Percentiles rank a stretch among this genome's conserved stretches.
Evolutionary conservation across 2,888 invertebrate species (phyloP).

Genomic region (Prosopocoilus inquinatus): DNA sequence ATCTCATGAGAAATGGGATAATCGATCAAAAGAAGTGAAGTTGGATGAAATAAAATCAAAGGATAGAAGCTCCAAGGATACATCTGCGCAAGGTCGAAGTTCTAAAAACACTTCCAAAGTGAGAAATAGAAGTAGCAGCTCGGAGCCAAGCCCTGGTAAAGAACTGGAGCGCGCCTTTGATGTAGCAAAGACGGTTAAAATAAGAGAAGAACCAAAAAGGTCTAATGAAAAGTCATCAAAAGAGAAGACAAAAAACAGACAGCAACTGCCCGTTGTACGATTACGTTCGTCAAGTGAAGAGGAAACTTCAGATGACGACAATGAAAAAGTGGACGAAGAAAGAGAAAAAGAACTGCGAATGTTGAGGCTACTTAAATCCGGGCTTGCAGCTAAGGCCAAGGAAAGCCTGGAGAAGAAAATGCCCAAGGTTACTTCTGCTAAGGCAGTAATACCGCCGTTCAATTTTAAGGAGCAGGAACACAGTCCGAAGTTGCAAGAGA

Average conservation of each 20-base stretch:
- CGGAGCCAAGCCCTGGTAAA: conserved; percentile 9
- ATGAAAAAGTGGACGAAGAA: conserved; percentile 55
- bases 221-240: conserved; percentile 1
- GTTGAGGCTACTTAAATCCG: conserved; percentile 63
- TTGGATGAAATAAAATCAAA: background rate
- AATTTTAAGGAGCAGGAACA: background rate
- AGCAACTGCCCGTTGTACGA: conserved; percentile 56
- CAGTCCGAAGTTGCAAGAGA: conserved; percentile 6
- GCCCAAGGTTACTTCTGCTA: conserved; percentile 36
- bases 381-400: conserved; percentile 70
- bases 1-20: background rate
- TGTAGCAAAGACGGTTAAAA: background rate
- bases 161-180: background rate
- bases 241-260: conserved; percentile 13
- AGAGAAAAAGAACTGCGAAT: conserved; percentile 67
- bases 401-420: conserved; percentile 63
- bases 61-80: background rate
- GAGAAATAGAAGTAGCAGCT: conserved; percentile 5
- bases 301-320: conserved; percentile 51
- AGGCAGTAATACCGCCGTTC: background rate
- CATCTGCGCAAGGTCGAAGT: background rate
- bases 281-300: conserved; percentile 57
- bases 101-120: background rate
- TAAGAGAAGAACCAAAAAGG: conserved; percentile 24
- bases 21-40: background rate